Evolutionary conservation across 1,140 invertebrate genomes (phyloP), one percentile per base, ranked within the genome.

Genomic region (Hesperophylax magnus): DNA sequence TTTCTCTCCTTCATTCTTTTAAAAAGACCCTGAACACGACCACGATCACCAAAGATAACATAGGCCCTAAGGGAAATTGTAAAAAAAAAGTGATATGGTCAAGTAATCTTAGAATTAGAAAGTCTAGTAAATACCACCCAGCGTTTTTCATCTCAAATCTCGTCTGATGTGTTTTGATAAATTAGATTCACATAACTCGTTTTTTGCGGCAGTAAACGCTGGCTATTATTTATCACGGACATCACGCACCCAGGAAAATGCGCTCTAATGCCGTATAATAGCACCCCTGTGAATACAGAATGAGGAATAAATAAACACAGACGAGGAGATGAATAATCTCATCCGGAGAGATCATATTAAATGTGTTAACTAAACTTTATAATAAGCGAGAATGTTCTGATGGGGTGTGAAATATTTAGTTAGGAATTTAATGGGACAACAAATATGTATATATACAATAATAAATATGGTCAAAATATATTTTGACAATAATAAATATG

Each of bases 101-200:
- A n/a, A n/a, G n/a, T n/a, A 47, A 47, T 47, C 9, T 47, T 47
- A 9, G 8, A 47, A 11, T 14, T 47, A 47, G 11, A 61, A 61
- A 61, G 58, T 7, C 58, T 15, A 0, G 58, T 61, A 61, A 20
- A 11, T 2, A 8, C 20, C 18, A 22, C 58, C 14, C 58, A 2
- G 58, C 2, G n/a, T 61, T 61, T 61, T 61, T 61, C 24, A 14
- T 20, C 8, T 15, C 18, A 61, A 61, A 18, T 24, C 18, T 61
- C 24, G 63, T 11, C 31, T 8, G 63, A 31, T n/a, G 31, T 67
- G 63, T 67, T 67, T 67, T 67, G 63, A 67, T 67, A 34, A 67
- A 67, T 67, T 67, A 31, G 63, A 27, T 67, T 67, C 63, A 39
- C 22, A 67, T 67, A 67, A 67, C 63, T 27, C 31, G 63, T 67